These are phyloP conservation scores for Nemoura dubitans DNA, from an alignment of 2,888 invertebrate genomes.

Conservation along the genomic window DNA sequence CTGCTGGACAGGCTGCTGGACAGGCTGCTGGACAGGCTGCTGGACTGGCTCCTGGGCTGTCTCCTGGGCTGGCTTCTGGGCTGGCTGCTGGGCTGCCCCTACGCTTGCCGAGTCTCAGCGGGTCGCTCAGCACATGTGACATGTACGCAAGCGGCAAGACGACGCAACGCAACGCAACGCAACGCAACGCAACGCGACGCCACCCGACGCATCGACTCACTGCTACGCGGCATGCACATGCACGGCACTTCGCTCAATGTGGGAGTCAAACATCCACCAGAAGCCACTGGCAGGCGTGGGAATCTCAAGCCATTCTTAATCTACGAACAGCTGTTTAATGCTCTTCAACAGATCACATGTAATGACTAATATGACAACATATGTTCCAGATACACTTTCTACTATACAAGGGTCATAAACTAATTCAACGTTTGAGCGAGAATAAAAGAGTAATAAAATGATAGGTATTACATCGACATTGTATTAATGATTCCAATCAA, in stretches of 20 bases:
- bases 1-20: too few relatives aligned
- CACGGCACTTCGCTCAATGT: neutral
- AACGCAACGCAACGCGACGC: neutral
- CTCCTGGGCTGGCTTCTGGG: too few relatives aligned
- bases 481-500: neutral
- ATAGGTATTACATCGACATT: too few relatives aligned
- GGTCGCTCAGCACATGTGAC: neutral
- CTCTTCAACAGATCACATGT: conserved; percentile 37
- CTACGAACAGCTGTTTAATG: conserved; percentile 22
- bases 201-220: neutral
- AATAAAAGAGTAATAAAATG: too few relatives aligned
- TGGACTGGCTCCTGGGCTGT: too few relatives aligned
- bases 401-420: conserved; percentile 22
- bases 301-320: conserved; percentile 24
- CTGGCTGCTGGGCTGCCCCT: too few relatives aligned
- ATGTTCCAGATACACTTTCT: conserved; percentile 17
- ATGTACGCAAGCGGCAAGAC: too few relatives aligned
- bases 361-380: conserved; percentile 36
- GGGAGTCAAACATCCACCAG: neutral
- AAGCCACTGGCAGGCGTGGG: conserved; percentile 22
- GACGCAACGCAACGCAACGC: neutral
- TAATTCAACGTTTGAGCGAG: neutral
- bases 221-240: neutral
- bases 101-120: too few relatives aligned
- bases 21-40: too few relatives aligned